Conservation (phyloP, 2,113 vertebrate species). For the Cariama cristata region DNA sequence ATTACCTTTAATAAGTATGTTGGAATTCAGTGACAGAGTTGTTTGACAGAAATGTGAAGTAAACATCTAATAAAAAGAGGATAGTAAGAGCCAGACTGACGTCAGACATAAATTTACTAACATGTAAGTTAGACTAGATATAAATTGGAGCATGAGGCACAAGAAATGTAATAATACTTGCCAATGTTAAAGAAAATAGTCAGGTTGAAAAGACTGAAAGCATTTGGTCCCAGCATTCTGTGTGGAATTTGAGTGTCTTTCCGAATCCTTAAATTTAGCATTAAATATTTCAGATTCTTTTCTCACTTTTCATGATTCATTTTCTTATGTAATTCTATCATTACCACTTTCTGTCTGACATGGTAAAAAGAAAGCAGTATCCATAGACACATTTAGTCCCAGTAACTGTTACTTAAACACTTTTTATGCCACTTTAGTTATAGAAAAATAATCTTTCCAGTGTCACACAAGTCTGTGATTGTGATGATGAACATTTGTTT, state of each 20-base stretch:
- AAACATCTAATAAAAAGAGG: constrained; percentile 25
- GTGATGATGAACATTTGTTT: not conserved
- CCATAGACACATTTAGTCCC: not conserved
- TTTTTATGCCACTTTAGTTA: not conserved
- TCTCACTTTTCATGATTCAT: constrained; percentile 33
- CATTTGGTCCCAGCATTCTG: not conserved
- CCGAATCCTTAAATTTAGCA: constrained; percentile 28
- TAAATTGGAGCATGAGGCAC: constrained; percentile 20
- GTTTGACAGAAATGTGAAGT: not conserved
- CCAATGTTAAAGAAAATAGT: constrained; percentile 13
- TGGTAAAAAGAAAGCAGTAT: not conserved
- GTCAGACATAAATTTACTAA: constrained; percentile 15
- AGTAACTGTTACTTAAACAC: not conserved
- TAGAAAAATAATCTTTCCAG: not conserved
- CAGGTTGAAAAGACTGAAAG: not conserved
- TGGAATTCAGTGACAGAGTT: not conserved
- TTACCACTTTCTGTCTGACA: constrained; percentile 4
- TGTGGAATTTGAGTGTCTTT: not conserved
- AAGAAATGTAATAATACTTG: constrained; percentile 13
- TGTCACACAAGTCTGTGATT: not conserved
- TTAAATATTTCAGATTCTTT: constrained; percentile 27
- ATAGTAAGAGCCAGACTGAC: not conserved
- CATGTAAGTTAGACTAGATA: not conserved
- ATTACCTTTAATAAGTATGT: constrained; percentile 34
- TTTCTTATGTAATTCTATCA: constrained; percentile 35